Conservation (phyloP, 1,140 invertebrate species). For the Bombus huntii region DNA sequence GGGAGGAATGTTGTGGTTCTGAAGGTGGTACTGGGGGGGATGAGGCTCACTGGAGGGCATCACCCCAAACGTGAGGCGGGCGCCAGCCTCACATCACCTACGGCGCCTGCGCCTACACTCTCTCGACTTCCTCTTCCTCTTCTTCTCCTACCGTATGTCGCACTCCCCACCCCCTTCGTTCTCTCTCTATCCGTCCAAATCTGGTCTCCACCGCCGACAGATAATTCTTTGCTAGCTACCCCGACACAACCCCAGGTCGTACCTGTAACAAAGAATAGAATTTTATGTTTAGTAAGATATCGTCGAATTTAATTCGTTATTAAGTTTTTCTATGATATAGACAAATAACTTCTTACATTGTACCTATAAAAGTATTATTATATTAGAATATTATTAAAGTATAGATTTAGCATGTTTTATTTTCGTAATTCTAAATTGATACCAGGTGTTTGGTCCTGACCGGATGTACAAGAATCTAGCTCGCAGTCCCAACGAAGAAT, state of each 20-base stretch:
- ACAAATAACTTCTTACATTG: too few species aligned
- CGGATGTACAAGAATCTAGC: background rate
- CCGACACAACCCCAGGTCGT: slow-evolving; percentile 80
- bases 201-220: slow-evolving; percentile 68
- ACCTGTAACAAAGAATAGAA: slow-evolving; percentile 73
- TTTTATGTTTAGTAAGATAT: background rate
- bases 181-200: slow-evolving; percentile 54
- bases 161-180: slow-evolving; percentile 57
- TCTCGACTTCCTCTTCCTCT: slow-evolving; percentile 66
- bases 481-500: slow-evolving; percentile 15
- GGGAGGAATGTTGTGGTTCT: slow-evolving; percentile 80
- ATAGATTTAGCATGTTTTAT: too few species aligned
- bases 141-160: slow-evolving; percentile 57
- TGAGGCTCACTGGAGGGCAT: slow-evolving; percentile 82
- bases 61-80: slow-evolving; percentile 82
- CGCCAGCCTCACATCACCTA: slow-evolving; percentile 82
- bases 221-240: slow-evolving; percentile 76
- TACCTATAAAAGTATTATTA: too few species aligned
- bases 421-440: too few species aligned
- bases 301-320: background rate
- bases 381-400: too few species aligned
- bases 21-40: slow-evolving; percentile 81
- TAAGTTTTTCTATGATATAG: too few species aligned
- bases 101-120: slow-evolving; percentile 74
- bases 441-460: too few species aligned